phyloP scores from a whole-genome alignment of 2,113 vertebrate species.

The Corythornis madagascariensis region DNA sequence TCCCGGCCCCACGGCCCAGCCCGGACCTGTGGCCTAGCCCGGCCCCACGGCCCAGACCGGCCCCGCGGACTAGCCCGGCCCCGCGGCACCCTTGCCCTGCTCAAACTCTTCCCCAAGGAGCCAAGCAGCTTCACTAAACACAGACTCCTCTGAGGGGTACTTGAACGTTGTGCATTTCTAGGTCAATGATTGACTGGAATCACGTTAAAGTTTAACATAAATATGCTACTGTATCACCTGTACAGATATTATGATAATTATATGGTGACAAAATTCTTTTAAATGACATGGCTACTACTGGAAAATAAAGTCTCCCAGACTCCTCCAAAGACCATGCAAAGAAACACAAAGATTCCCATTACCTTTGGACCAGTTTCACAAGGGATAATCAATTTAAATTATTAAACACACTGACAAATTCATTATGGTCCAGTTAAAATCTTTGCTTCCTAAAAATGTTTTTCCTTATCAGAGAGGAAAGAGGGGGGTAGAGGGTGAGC shows the following conservation, averaged over 20 bases:
- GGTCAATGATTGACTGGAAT: conserved; percentile 10
- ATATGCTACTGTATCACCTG: background rate
- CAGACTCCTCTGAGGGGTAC: background rate
- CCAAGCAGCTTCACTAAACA: background rate
- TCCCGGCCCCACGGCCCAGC: background rate
- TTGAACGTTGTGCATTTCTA: background rate
- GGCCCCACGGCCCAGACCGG: too few relatives aligned
- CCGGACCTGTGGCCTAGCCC: too few relatives aligned
- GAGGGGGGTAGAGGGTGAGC: background rate
- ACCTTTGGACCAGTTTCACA: background rate
- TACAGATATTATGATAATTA: background rate
- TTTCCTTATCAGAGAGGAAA: background rate
- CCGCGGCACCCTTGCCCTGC: background rate
- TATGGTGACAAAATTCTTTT: conserved; percentile 12
- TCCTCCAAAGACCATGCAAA: background rate
- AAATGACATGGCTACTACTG: background rate
- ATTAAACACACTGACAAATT: background rate
- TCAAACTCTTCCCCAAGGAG: background rate
- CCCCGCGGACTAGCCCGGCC: background rate
- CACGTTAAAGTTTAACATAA: background rate
- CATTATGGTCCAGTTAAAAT: background rate
- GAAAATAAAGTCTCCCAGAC: background rate
- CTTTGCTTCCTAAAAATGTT: conserved; percentile 14
- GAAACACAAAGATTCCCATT: conserved; percentile 6
- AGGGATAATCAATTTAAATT: background rate